Conservation (phyloP, 2,797 vertebrate genomes). For the Mergus octosetaceus region DNA sequence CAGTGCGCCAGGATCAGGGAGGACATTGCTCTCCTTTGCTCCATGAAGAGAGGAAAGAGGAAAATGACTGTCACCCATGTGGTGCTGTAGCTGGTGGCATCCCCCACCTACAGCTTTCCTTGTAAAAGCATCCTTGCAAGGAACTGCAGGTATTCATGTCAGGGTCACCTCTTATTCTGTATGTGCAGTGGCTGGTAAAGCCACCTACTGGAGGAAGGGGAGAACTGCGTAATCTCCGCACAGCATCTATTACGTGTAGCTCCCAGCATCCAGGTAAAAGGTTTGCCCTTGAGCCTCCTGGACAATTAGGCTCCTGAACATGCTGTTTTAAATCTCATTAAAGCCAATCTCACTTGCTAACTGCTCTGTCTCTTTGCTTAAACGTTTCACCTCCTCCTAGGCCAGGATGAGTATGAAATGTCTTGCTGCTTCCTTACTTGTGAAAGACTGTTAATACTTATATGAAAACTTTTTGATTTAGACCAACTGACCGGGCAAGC, state of each 20-base stretch:
- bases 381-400: not conserved
- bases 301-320: not conserved
- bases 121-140: not conserved
- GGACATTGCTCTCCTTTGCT: not conserved
- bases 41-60: not conserved
- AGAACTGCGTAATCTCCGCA: not conserved
- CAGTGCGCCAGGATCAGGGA: no score
- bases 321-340: not conserved
- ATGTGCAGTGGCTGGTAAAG: not conserved
- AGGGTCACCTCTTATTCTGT: not conserved
- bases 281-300: not conserved
- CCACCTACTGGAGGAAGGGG: not conserved
- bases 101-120: fast-evolving
- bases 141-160: not conserved
- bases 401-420: not conserved
- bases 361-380: not conserved
- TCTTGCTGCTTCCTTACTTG: not conserved
- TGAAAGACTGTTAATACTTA: not conserved
- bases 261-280: not conserved
- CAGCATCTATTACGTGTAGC: not conserved
- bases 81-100: not conserved
- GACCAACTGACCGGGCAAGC: fast-evolving
- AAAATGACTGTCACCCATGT: not conserved
- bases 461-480: not conserved
- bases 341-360: not conserved